A percentile compares a stretch with the other conserved stretches of the same genome.
Conservation (phyloP, 2,797 vertebrate species). For the Sebastes baramenuke region DNA sequence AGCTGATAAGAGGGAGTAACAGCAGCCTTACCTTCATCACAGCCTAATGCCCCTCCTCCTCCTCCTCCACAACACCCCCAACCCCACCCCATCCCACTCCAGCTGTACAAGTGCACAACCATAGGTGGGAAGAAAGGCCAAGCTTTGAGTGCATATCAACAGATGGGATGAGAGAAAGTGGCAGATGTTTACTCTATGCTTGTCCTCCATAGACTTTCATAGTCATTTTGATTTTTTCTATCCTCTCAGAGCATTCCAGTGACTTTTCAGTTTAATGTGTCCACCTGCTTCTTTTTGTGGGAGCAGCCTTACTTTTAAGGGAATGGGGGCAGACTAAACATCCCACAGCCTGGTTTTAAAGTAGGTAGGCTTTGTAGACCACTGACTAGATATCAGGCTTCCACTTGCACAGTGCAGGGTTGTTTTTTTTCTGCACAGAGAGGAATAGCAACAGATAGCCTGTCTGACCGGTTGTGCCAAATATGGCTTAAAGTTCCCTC, state of each 20-base stretch:
- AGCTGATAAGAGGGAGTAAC: conserved; percentile 90
- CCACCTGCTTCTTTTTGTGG: conserved; percentile 48
- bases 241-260: conserved; percentile 57
- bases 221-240: conserved; percentile 24
- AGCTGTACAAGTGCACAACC: conserved; percentile 59
- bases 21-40: conserved; percentile 30
- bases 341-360: conserved; percentile 49
- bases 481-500: conserved; percentile 52
- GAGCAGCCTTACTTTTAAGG: conserved; percentile 56
- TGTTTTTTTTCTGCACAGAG: conserved; percentile 3
- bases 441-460: conserved; percentile 44
- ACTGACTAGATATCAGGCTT: conserved; percentile 18
- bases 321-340: conserved; percentile 58
- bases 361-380: conserved; percentile 28
- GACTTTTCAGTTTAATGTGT: conserved; percentile 58
- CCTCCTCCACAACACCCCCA: neutral
- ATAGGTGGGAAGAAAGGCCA: conserved; percentile 34
- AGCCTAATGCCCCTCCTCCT: conserved; percentile 1
- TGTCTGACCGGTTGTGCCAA: conserved; percentile 68
- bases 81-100: conserved; percentile 9
- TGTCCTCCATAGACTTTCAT: conserved; percentile 26
- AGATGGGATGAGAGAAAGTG: conserved; percentile 43
- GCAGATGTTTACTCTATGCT: conserved; percentile 60
- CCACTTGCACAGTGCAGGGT: conserved; percentile 10
- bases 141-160: conserved; percentile 36